Evolutionary conservation across 2,113 vertebrate genomes (phyloP).

Genomic region (Candoia aspera): DNA sequence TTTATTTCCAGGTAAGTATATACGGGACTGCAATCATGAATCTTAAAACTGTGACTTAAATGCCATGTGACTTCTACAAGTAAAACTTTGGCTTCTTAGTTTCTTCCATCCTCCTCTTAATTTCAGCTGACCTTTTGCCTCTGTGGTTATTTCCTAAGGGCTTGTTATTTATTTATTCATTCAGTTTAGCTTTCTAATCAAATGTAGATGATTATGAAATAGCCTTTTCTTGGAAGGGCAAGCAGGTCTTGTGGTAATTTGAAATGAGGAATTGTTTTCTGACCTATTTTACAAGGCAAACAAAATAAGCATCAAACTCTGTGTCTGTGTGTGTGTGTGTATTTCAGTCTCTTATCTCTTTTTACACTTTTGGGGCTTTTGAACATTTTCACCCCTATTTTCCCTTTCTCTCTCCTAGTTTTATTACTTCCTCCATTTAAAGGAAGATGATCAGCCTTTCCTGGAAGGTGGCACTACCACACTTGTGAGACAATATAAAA

Average conservation of each 20-base stretch:
- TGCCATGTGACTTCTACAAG: not conserved
- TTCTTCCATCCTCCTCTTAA: not conserved
- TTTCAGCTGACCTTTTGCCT: constrained; percentile 25
- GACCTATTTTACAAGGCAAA: not conserved
- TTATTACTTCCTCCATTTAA: not conserved
- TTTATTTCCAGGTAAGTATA: not conserved
- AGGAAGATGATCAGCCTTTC: not conserved
- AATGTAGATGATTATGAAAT: constrained; percentile 18
- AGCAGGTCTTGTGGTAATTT: not conserved
- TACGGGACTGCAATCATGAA: constrained; percentile 3
- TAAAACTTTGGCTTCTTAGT: constrained; percentile 18
- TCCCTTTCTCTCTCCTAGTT: not conserved
- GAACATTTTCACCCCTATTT: not conserved
- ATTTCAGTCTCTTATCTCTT: not conserved
- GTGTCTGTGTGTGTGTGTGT: not conserved
- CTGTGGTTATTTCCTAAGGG: not conserved
- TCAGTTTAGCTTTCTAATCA: constrained; percentile 20
- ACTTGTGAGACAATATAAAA: constrained; percentile 4
- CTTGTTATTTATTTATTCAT: constrained; percentile 27
- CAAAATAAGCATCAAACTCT: constrained; percentile 4
- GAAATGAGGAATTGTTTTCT: constrained; percentile 8
- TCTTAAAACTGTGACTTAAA: constrained; percentile 15
- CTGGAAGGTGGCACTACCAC: constrained; percentile 1
- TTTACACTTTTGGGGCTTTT: not conserved
- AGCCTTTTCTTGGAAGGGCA: constrained; percentile 2